phyloP scores from a whole-genome alignment of 2,888 invertebrate species.

The Leptinotarsa juncta region DNA sequence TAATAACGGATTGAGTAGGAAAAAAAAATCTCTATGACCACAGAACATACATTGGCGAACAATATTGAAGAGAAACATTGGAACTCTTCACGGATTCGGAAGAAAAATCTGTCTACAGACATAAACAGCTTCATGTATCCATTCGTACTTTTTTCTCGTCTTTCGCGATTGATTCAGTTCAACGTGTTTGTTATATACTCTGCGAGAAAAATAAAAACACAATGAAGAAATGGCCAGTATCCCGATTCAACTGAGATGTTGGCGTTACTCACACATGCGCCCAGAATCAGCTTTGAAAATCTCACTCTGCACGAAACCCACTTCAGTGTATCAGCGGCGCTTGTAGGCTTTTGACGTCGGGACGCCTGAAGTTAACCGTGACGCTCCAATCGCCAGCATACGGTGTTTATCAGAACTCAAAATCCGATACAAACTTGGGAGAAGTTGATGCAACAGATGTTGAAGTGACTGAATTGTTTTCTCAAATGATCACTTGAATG shows the following conservation, averaged over 20 bases:
- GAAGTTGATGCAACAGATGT: no score
- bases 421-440: neutral
- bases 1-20: no score
- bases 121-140: neutral
- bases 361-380: neutral
- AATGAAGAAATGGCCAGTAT: constrained; percentile 33
- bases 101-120: neutral
- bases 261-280: constrained; percentile 38
- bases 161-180: neutral
- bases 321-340: constrained; percentile 29
- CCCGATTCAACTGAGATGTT: constrained; percentile 39
- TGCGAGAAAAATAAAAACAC: neutral
- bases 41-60: no score
- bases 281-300: constrained; percentile 28
- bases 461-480: neutral
- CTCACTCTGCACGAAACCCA: constrained; percentile 23
- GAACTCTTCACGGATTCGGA: no score
- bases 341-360: constrained; percentile 11
- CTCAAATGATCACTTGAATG: constrained; percentile 15
- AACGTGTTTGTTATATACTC: neutral
- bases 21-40: no score
- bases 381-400: neutral
- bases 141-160: neutral
- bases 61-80: no score
- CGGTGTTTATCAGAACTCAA: neutral